These are phyloP conservation scores for Philhelius pedissequus DNA, from an alignment of 2,888 invertebrate genomes.

Conservation along the genomic window DNA sequence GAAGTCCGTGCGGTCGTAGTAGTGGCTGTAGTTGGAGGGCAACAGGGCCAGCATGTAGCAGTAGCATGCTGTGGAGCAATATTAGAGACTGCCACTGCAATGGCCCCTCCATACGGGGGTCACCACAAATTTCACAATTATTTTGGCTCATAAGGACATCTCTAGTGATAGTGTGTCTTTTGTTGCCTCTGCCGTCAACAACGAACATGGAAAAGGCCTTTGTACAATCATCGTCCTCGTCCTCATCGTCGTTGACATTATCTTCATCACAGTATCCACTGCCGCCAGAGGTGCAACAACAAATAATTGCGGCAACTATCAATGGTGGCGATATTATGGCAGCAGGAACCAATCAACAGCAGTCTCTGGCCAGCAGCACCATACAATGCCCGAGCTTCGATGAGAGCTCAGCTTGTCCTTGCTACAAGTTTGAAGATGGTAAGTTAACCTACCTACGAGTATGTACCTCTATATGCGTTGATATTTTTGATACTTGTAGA, in stretches of 20 bases:
- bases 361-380: slow-evolving; percentile 68
- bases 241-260: slow-evolving; percentile 52
- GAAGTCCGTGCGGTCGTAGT: slow-evolving; percentile 56
- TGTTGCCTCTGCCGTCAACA: slow-evolving; percentile 72
- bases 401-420: slow-evolving; percentile 91
- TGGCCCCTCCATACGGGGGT: slow-evolving; percentile 50
- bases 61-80: slow-evolving; percentile 52
- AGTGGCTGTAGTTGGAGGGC: slow-evolving; percentile 35
- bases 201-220: slow-evolving; percentile 72
- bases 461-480: too few species aligned
- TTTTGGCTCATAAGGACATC: slow-evolving; percentile 72
- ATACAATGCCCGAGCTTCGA: slow-evolving; percentile 86
- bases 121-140: slow-evolving; percentile 69
- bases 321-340: slow-evolving; percentile 71
- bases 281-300: slow-evolving; percentile 68
- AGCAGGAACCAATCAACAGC: slow-evolving; percentile 54
- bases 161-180: slow-evolving; percentile 73
- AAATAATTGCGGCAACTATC: slow-evolving; percentile 64
- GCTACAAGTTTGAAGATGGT: slow-evolving; percentile 95
- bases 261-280: slow-evolving; percentile 54
- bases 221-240: slow-evolving; percentile 69
- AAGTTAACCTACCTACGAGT: slow-evolving; percentile 71
- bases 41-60: slow-evolving; percentile 60
- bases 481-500: background rate
- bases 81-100: slow-evolving; percentile 42